phyloP scores from a whole-genome alignment of 1,140 invertebrate genomes.

The Drosophila sechellia region DNA sequence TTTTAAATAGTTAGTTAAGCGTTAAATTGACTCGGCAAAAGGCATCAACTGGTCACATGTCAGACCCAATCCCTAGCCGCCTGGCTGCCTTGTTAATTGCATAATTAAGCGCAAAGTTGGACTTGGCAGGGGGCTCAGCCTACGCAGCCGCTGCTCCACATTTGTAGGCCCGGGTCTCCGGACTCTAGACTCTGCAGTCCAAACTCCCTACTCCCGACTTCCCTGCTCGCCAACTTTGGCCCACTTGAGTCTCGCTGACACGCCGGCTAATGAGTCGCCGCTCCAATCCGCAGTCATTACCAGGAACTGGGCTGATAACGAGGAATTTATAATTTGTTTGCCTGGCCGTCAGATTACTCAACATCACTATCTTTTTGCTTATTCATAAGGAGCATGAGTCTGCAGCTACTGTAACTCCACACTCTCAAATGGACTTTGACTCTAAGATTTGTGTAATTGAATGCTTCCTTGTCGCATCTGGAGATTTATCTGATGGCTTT shows the following conservation, averaged over 20 bases:
- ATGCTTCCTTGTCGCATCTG: constrained; percentile 34
- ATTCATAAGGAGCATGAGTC: constrained; percentile 60
- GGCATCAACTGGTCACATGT: constrained; percentile 57
- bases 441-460: constrained; percentile 68
- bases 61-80: constrained; percentile 50
- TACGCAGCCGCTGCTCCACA: constrained; percentile 58
- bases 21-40: constrained; percentile 72
- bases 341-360: constrained; percentile 56
- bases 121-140: constrained; percentile 36
- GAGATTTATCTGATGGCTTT: constrained; percentile 26
- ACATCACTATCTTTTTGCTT: constrained; percentile 65
- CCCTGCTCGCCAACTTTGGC: constrained; percentile 1
- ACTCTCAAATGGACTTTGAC: constrained; percentile 16
- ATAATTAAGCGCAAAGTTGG: constrained; percentile 68
- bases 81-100: constrained; percentile 65
- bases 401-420: constrained; percentile 7
- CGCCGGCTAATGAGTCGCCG: constrained; percentile 56
- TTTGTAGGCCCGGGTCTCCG: constrained; percentile 29
- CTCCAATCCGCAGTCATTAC: constrained; percentile 2
- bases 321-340: constrained; percentile 55
- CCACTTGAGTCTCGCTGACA: constrained; percentile 58
- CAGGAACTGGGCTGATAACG: constrained; percentile 50
- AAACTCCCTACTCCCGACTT: neutral
- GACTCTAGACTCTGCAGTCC: constrained; percentile 1
- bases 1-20: constrained; percentile 73